phyloP scores from a whole-genome alignment of 2,113 vertebrate genomes.

The Telmatochromis brichardi region DNA sequence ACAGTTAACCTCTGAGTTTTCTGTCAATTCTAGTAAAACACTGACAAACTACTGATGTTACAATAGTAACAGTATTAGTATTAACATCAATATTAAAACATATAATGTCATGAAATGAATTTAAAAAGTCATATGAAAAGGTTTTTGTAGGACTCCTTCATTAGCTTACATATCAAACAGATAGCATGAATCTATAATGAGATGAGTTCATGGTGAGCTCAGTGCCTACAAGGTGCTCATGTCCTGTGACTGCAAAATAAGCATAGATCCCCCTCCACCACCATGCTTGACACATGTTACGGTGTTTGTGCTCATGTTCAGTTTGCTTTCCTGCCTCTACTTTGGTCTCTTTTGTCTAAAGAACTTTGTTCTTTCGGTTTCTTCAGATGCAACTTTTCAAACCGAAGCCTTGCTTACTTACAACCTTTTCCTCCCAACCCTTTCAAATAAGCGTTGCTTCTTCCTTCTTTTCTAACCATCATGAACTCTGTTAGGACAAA shows the following conservation, averaged over 20 bases:
- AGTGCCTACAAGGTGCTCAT: not conserved
- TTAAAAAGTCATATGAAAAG: not conserved
- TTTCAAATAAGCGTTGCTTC: accelerated
- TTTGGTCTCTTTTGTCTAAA: not conserved
- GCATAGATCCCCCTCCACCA: not conserved
- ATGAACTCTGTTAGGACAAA: not conserved
- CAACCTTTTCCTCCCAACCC: not conserved
- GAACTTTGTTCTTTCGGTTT: not conserved
- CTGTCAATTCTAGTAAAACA: not conserved
- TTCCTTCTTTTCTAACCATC: not conserved
- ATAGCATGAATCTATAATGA: not conserved
- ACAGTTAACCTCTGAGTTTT: not conserved
- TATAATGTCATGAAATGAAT: not conserved
- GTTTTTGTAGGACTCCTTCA: not conserved
- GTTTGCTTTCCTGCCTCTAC: not conserved
- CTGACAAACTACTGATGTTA: not conserved
- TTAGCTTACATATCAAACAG: not conserved
- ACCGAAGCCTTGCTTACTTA: not conserved
- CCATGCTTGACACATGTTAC: not conserved
- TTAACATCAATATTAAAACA: not conserved
- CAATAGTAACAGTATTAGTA: not conserved
- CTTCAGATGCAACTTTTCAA: not conserved
- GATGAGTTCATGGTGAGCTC: not conserved
- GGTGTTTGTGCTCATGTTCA: not conserved
- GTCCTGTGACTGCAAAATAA: not conserved